These are phyloP conservation scores for Hecatera dysodea DNA, from an alignment of 2,888 invertebrate species.

Conservation along the genomic window DNA sequence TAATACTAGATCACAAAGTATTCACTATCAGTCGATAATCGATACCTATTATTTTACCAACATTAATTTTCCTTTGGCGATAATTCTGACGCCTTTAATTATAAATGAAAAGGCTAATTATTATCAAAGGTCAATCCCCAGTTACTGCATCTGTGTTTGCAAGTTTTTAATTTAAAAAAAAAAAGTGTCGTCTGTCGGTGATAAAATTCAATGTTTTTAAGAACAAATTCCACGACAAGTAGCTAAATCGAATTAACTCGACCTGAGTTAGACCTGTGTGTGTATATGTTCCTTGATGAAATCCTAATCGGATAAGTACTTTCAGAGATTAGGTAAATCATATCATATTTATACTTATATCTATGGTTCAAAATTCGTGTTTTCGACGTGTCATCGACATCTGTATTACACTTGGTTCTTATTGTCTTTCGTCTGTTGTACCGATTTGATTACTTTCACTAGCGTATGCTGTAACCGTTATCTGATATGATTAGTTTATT, in stretches of 20 bases:
- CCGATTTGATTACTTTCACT: slow-evolving; percentile 56
- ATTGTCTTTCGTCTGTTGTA: slow-evolving; percentile 46
- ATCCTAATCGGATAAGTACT: too few relatives aligned
- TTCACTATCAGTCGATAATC: not conserved
- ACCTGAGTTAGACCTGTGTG: too few relatives aligned
- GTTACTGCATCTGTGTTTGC: too few relatives aligned
- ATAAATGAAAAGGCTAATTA: not conserved
- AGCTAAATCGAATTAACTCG: too few relatives aligned
- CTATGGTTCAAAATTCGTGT: not conserved
- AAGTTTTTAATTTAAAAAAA: too few relatives aligned
- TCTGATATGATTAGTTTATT: slow-evolving; percentile 34
- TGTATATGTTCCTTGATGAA: too few relatives aligned
- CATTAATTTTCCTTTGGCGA: not conserved
- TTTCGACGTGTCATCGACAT: not conserved
- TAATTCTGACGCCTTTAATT: too few relatives aligned
- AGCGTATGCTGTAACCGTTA: slow-evolving; percentile 44
- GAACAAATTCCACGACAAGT: too few relatives aligned
- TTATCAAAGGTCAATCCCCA: not conserved
- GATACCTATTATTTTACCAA: not conserved
- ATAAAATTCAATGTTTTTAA: too few relatives aligned
- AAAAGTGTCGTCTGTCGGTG: too few relatives aligned
- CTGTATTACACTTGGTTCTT: slow-evolving; percentile 45
- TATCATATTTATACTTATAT: too few relatives aligned
- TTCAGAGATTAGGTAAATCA: too few relatives aligned
- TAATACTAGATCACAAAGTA: slow-evolving; percentile 1